Conservation (phyloP, 2,797 vertebrate genomes). For the Hylomyscus alleni region DNA sequence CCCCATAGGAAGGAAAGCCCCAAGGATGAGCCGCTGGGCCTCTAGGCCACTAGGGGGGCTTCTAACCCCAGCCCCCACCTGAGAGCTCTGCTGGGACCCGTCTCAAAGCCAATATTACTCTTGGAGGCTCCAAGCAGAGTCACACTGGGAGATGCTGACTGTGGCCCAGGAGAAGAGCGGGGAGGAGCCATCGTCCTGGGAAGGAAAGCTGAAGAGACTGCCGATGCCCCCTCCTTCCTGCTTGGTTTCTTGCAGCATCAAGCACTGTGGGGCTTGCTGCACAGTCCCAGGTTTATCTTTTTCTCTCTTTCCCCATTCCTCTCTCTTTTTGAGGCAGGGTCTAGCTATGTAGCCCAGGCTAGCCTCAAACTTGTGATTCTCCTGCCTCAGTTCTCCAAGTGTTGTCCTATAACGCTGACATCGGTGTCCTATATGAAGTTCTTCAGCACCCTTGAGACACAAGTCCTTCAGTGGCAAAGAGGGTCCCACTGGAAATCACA, state of each 20-base stretch:
- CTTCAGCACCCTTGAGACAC: not conserved
- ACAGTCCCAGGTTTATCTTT: too few species aligned
- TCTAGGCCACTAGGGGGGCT: not conserved
- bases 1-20: constrained; percentile 56
- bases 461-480: not conserved
- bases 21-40: not conserved
- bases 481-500: not conserved
- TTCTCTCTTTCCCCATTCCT: not conserved
- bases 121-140: constrained; percentile 69
- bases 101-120: constrained; percentile 76
- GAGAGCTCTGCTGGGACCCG: constrained; percentile 48
- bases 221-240: not conserved
- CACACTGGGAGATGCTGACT: constrained; percentile 45
- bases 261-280: not conserved
- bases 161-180: not conserved
- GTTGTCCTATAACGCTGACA: not conserved
- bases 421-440: not conserved
- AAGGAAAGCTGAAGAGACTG: not conserved
- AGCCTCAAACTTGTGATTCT: not conserved
- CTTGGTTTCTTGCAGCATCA: not conserved
- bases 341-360: not conserved
- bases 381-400: not conserved
- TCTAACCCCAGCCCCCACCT: constrained; percentile 4
- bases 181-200: not conserved
- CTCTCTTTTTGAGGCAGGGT: not conserved